A percentile compares a stretch with the other conserved stretches of the same genome.
These are phyloP conservation scores for Microchirus variegatus DNA, from an alignment of 2,797 vertebrate species.

Conservation along the genomic window DNA sequence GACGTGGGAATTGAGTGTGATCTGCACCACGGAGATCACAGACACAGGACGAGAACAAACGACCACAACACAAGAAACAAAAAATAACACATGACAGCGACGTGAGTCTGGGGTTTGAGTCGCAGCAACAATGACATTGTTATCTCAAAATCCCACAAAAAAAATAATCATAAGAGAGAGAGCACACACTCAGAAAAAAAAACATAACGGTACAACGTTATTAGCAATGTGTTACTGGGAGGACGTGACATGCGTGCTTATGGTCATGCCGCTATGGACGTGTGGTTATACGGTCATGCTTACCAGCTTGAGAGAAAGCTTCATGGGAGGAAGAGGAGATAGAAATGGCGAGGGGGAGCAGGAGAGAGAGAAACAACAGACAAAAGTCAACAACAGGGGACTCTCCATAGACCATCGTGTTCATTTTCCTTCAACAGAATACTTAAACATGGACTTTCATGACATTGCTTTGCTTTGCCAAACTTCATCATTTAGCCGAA, in stretches of 20 bases:
- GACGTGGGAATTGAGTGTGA: slow-evolving; percentile 88
- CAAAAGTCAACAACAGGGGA: slow-evolving; percentile 81
- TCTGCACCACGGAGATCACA: slow-evolving; percentile 81
- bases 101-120: slow-evolving; percentile 58
- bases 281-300: slow-evolving; percentile 82
- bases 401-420: slow-evolving; percentile 39
- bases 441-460: slow-evolving; percentile 8
- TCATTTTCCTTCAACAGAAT: slow-evolving; percentile 39
- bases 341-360: slow-evolving; percentile 65
- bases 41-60: slow-evolving; percentile 72
- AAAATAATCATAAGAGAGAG: not conserved
- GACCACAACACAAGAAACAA: slow-evolving; percentile 57
- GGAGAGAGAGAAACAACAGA: slow-evolving; percentile 75
- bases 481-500: slow-evolving; percentile 70
- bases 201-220: slow-evolving; percentile 50
- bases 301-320: slow-evolving; percentile 91
- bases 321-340: slow-evolving; percentile 68
- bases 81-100: slow-evolving; percentile 64
- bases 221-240: slow-evolving; percentile 73
- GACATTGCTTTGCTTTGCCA: slow-evolving; percentile 37
- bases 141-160: slow-evolving; percentile 32
- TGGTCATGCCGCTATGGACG: slow-evolving; percentile 72
- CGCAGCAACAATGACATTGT: slow-evolving; percentile 46
- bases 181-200: slow-evolving; percentile 32
- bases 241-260: slow-evolving; percentile 75